A percentile compares a stretch with the other conserved stretches of the same genome.
Evolutionary conservation across 2,113 vertebrate genomes (phyloP).

Genomic region (Psittacus erithacus): DNA sequence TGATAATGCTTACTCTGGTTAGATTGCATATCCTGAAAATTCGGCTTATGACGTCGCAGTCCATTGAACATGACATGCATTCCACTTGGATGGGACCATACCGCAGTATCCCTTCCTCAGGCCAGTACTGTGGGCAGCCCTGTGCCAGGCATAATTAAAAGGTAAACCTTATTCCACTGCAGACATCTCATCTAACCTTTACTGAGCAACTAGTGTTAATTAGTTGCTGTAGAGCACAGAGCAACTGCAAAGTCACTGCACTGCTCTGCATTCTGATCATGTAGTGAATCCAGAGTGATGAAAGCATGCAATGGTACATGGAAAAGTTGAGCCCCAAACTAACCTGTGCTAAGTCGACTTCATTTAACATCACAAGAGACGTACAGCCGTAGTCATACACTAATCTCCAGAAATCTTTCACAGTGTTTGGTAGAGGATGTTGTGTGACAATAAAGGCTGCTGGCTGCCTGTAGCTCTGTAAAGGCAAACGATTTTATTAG

Average conservation of each 20-base stretch:
- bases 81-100: conserved; percentile 98
- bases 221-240: neutral
- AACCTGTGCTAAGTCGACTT: conserved; percentile 97
- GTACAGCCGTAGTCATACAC: conserved; percentile 99
- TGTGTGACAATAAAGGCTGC: conserved; percentile 98
- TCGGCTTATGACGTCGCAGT: conserved; percentile 94
- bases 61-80: conserved; percentile 98
- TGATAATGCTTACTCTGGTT: conserved; percentile 84
- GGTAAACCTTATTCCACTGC: neutral
- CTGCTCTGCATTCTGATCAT: neutral
- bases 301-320: rapidly evolving
- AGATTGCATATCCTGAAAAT: conserved; percentile 99
- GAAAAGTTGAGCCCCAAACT: neutral
- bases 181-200: neutral
- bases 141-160: conserved; percentile 46
- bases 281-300: neutral
- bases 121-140: conserved; percentile 99
- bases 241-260: neutral
- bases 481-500: conserved; percentile 33
- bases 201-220: neutral
- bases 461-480: conserved; percentile 97
- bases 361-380: conserved; percentile 97
- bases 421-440: conserved; percentile 95
- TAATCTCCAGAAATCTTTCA: conserved; percentile 99
- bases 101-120: conserved; percentile 92